A percentile compares a stretch with the other conserved stretches of the same genome.
phyloP scores from a whole-genome alignment of 2,888 invertebrate genomes.

The Calliopum simillimum region DNA sequence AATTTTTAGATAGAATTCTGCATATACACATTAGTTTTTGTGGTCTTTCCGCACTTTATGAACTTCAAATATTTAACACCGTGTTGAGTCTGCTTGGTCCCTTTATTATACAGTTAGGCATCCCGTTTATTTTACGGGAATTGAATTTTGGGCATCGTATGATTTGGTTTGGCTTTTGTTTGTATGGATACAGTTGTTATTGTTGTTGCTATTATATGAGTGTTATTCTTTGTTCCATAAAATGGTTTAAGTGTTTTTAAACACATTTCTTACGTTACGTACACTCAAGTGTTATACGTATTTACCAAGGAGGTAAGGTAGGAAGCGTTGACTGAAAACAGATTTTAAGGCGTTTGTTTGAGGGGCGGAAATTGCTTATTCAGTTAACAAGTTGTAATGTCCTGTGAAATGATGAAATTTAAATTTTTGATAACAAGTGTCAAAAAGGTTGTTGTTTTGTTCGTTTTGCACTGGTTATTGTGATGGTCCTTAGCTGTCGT shows the following conservation, averaged over 20 bases:
- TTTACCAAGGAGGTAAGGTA: neutral
- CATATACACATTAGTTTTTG: too few relatives aligned
- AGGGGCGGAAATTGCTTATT: constrained; percentile 4
- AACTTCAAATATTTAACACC: neutral
- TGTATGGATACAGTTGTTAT: constrained; percentile 1
- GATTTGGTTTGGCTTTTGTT: neutral
- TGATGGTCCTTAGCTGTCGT: too few relatives aligned
- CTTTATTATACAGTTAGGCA: neutral
- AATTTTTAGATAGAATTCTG: too few relatives aligned
- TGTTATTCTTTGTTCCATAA: too few relatives aligned
- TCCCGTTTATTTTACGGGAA: constrained; percentile 8
- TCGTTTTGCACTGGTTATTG: too few relatives aligned
- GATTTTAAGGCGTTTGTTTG: neutral
- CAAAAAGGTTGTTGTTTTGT: neutral
- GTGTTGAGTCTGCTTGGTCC: neutral
- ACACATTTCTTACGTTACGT: too few relatives aligned
- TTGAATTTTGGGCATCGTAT: neutral
- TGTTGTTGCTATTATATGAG: neutral
- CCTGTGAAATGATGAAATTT: constrained; percentile 13
- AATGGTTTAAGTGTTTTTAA: too few relatives aligned
- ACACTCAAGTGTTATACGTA: too few relatives aligned
- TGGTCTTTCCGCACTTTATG: too few relatives aligned
- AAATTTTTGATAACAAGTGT: constrained; percentile 6
- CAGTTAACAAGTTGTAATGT: constrained; percentile 6
- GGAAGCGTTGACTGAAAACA: neutral